A percentile compares a stretch with the other conserved stretches of the same genome.
These are phyloP conservation scores for Parthenolecanium corni DNA, from an alignment of 2,888 invertebrate genomes.

Conservation along the genomic window DNA sequence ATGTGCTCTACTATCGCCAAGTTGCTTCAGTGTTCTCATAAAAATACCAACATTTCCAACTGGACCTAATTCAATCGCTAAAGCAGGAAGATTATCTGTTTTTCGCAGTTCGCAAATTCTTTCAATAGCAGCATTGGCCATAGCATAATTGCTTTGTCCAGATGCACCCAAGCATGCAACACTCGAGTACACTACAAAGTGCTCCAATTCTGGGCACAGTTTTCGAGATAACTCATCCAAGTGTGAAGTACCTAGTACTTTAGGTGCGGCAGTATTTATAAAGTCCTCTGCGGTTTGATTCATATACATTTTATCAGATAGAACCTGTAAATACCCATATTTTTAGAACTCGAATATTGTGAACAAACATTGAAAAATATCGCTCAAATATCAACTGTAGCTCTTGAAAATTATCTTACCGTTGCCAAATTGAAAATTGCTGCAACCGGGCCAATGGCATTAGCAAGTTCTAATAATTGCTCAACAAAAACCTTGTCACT, in stretches of 20 bases:
- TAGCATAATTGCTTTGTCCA: slow-evolving; percentile 82
- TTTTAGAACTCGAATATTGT: too few relatives aligned
- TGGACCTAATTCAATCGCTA: slow-evolving; percentile 88
- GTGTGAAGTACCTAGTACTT: slow-evolving; percentile 65
- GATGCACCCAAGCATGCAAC: slow-evolving; percentile 88
- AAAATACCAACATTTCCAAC: slow-evolving; percentile 64
- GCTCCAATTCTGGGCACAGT: slow-evolving; percentile 45
- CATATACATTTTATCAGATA: slow-evolving; percentile 62
- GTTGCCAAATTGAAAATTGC: slow-evolving; percentile 86
- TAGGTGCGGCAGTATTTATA: slow-evolving; percentile 56
- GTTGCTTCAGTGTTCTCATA: too few relatives aligned
- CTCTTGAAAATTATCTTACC: slow-evolving; percentile 39
- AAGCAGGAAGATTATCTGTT: slow-evolving; percentile 56
- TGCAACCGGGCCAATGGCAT: slow-evolving; percentile 55
- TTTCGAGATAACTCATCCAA: slow-evolving; percentile 56
- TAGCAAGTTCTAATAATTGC: slow-evolving; percentile 53
- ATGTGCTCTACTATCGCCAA: neutral
- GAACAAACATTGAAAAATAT: too few relatives aligned
- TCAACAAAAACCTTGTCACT: slow-evolving; percentile 57
- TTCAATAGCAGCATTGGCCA: slow-evolving; percentile 59
- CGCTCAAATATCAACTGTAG: too few relatives aligned
- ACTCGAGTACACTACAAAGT: slow-evolving; percentile 85
- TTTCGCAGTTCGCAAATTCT: slow-evolving; percentile 60
- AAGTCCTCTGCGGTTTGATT: slow-evolving; percentile 63
- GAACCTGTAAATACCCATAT: slow-evolving; percentile 38